Conservation (phyloP, 2,113 vertebrate species). For the Hyperopisus bebe region DNA sequence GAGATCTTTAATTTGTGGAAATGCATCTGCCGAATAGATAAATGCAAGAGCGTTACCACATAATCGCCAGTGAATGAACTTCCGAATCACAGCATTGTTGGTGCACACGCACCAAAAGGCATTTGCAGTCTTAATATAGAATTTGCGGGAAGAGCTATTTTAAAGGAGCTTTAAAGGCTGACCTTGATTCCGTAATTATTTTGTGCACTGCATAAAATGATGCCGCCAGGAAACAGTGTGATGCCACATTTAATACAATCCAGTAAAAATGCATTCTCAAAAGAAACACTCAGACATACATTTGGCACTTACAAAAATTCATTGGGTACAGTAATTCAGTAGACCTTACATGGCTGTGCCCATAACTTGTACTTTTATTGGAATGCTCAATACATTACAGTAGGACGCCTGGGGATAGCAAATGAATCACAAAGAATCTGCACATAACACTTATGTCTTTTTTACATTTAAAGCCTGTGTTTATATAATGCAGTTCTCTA, state of each 20-base stretch:
- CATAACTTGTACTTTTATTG: background rate
- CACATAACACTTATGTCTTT: background rate
- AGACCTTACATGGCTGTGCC: background rate
- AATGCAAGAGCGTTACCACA: background rate
- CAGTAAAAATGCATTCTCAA: background rate
- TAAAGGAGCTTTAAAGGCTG: background rate
- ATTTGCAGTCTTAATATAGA: background rate
- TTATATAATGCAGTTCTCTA: background rate
- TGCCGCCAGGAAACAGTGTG: background rate
- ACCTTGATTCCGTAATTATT: conserved; percentile 1
- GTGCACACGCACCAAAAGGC: background rate
- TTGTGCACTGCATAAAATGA: background rate
- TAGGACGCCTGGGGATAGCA: background rate
- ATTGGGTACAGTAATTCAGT: background rate
- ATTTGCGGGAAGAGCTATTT: conserved; percentile 2
- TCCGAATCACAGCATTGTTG: background rate
- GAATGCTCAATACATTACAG: background rate
- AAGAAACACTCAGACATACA: background rate
- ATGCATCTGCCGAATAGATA: background rate
- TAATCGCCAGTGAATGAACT: background rate
- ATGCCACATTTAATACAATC: background rate
- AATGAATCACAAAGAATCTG: background rate
- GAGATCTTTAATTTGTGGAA: background rate
- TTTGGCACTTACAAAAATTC: background rate
- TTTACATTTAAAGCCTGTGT: background rate